Conservation (phyloP, 1,140 invertebrate species). For the Drosophila rufa region DNA sequence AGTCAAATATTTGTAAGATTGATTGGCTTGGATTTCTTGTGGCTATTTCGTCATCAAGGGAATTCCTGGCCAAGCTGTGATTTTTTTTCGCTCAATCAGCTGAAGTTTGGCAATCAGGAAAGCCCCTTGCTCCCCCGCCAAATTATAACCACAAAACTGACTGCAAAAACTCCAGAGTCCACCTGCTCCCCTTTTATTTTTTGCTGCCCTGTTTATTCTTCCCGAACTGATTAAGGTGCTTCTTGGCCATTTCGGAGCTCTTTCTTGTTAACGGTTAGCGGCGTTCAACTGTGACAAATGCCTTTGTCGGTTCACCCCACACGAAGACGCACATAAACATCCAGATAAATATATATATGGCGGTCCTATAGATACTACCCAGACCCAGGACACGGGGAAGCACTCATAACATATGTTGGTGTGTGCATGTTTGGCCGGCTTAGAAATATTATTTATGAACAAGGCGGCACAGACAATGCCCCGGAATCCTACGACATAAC, state of each 20-base stretch:
- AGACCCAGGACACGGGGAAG: slow-evolving; percentile 1
- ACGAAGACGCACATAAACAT: slow-evolving; percentile 32
- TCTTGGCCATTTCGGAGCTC: slow-evolving; percentile 23
- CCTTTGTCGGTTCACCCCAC: slow-evolving; percentile 69
- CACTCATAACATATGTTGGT: slow-evolving; percentile 69
- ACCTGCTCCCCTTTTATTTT: background rate
- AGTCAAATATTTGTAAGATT: slow-evolving; percentile 44
- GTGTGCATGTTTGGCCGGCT: slow-evolving; percentile 67
- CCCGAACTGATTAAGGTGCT: slow-evolving; percentile 75
- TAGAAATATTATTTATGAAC: slow-evolving; percentile 82
- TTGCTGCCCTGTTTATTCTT: slow-evolving; percentile 40
- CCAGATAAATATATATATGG: slow-evolving; percentile 14
- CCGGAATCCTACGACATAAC: slow-evolving; percentile 17
- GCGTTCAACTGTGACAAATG: slow-evolving; percentile 82
- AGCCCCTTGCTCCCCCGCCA: slow-evolving; percentile 19
- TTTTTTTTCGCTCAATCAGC: slow-evolving; percentile 62
- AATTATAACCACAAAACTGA: slow-evolving; percentile 30
- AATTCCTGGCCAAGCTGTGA: background rate
- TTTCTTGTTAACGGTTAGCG: slow-evolving; percentile 77
- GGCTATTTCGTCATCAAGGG: slow-evolving; percentile 27
- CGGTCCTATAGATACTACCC: slow-evolving; percentile 27
- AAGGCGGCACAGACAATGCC: slow-evolving; percentile 72
- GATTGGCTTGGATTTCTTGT: slow-evolving; percentile 43
- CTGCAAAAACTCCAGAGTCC: slow-evolving; percentile 18
- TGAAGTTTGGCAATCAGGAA: slow-evolving; percentile 66